A percentile compares a stretch with the other conserved stretches of the same genome.
phyloP scores from a whole-genome alignment of 2,113 vertebrate species.

The Ammodytes marinus region DNA sequence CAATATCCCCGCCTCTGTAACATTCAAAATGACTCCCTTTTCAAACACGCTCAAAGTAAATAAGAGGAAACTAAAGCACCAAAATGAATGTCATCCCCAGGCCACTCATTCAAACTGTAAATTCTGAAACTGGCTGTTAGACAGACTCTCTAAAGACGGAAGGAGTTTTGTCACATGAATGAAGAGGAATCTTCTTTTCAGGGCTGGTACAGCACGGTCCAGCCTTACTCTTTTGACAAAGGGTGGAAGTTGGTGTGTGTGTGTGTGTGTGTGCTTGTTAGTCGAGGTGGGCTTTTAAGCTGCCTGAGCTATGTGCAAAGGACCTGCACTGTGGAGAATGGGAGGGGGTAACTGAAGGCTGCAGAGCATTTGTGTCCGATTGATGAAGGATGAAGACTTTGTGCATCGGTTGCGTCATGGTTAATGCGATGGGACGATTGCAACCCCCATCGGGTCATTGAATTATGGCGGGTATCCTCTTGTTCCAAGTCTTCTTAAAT shows the following conservation, averaged over 20 bases:
- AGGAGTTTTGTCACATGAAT: slow-evolving; percentile 46
- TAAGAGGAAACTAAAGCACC: slow-evolving; percentile 69
- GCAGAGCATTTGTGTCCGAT: slow-evolving; percentile 30
- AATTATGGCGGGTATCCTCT: slow-evolving; percentile 36
- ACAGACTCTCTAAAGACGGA: slow-evolving; percentile 35
- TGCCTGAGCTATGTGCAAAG: slow-evolving; percentile 94
- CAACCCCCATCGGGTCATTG: slow-evolving; percentile 20
- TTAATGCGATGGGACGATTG: slow-evolving; percentile 21
- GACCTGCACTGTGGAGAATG: slow-evolving; percentile 68
- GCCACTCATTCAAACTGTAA: slow-evolving; percentile 41
- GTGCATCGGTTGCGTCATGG: slow-evolving; percentile 49
- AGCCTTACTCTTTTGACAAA: slow-evolving; percentile 41
- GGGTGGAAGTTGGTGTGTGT: slow-evolving; percentile 46
- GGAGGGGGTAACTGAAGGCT: slow-evolving; percentile 39
- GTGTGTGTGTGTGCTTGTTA: slow-evolving; percentile 68
- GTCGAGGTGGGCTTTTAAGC: slow-evolving; percentile 85
- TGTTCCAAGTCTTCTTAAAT: slow-evolving; percentile 24
- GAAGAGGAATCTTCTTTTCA: slow-evolving; percentile 41
- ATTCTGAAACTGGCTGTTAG: slow-evolving; percentile 15
- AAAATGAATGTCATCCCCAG: slow-evolving; percentile 53
- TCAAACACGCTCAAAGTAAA: slow-evolving; percentile 37
- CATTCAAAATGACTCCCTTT: slow-evolving; percentile 79
- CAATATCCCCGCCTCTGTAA: slow-evolving; percentile 79
- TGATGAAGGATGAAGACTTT: slow-evolving; percentile 37
- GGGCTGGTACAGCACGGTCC: slow-evolving; percentile 14